A percentile compares a stretch with the other conserved stretches of the same genome.
Evolutionary conservation across 1,140 invertebrate species (phyloP).

Genomic region (Macrosteles quadrilineatus): DNA sequence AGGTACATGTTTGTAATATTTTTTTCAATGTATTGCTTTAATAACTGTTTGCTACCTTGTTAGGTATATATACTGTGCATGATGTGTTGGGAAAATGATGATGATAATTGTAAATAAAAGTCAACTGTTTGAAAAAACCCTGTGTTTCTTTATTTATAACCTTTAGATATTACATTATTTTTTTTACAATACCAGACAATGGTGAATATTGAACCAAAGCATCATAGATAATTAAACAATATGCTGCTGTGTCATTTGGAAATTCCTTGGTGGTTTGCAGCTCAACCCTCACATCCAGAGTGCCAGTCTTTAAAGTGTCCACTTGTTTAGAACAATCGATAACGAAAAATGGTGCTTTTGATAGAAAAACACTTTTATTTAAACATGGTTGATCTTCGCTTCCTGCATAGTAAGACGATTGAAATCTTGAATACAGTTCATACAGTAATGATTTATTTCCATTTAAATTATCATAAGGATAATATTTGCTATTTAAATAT

Average conservation of each 20-base stretch:
- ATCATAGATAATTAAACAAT: slow-evolving; percentile 46
- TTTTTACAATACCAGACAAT: background rate
- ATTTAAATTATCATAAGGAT: background rate
- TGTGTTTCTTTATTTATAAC: too few relatives aligned
- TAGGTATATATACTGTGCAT: too few relatives aligned
- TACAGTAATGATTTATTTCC: background rate
- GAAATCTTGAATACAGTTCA: background rate
- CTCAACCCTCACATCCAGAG: too few relatives aligned
- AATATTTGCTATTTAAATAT: background rate
- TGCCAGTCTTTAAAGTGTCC: background rate
- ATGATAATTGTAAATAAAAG: too few relatives aligned
- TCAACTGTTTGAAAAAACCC: too few relatives aligned
- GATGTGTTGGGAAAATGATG: too few relatives aligned
- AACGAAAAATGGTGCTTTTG: background rate
- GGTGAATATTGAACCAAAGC: background rate
- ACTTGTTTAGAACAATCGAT: background rate
- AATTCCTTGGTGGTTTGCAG: too few relatives aligned
- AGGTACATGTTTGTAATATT: too few relatives aligned
- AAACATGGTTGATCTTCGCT: background rate
- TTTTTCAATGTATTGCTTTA: too few relatives aligned
- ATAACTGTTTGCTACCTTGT: too few relatives aligned
- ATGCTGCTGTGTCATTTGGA: slow-evolving; percentile 43
- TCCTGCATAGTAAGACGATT: background rate
- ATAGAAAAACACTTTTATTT: background rate
- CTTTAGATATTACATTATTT: background rate